Conservation (phyloP, 2,888 invertebrate genomes). For the Chromoteleia sp. region DNA sequence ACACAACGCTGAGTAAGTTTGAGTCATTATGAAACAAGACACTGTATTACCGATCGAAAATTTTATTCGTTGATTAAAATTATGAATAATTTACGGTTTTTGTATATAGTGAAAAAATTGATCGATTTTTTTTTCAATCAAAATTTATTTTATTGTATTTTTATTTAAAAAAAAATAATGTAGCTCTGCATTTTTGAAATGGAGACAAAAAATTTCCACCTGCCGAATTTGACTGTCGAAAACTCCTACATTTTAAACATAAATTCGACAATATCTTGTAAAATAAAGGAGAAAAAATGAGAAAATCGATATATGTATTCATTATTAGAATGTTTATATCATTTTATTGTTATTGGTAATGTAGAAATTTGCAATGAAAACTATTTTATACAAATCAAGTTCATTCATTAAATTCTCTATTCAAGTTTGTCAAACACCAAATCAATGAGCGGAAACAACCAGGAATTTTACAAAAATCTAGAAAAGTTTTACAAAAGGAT, state of each 20-base stretch:
- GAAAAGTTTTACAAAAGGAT: constrained; percentile 81
- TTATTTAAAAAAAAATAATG: not conserved
- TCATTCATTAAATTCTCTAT: not conserved
- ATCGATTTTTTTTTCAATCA: not conserved
- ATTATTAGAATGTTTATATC: not conserved
- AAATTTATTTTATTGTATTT: not conserved
- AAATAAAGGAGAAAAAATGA: not conserved
- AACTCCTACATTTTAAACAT: not conserved
- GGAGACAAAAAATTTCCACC: not conserved
- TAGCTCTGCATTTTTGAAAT: not conserved
- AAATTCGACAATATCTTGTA: not conserved
- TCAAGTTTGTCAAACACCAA: not conserved
- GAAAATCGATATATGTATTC: not conserved
- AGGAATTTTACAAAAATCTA: constrained; percentile 79
- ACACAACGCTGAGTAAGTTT: constrained; percentile 52
- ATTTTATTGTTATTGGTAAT: too few species aligned
- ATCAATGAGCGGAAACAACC: constrained; percentile 2
- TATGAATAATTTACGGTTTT: too few species aligned
- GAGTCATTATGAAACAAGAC: not conserved
- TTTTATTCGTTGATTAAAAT: not conserved
- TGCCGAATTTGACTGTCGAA: not conserved
- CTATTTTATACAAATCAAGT: not conserved
- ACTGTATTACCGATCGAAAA: not conserved
- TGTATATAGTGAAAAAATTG: too few species aligned
- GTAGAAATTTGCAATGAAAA: not conserved